A percentile compares a stretch with the other conserved stretches of the same genome.
Evolutionary conservation across 1,140 invertebrate genomes (phyloP).

Genomic region (Intoshia linei): DNA sequence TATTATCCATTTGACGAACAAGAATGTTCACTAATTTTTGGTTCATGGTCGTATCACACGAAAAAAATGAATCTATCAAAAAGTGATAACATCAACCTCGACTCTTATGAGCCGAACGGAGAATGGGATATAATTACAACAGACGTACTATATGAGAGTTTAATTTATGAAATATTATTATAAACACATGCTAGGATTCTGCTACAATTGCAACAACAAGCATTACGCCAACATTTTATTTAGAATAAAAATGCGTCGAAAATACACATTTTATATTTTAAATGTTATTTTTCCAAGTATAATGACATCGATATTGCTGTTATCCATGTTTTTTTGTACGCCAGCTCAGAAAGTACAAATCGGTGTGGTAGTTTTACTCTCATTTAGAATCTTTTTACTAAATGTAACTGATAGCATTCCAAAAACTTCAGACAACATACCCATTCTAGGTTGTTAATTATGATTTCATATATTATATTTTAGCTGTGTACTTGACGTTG

Average conservation of each 20-base stretch:
- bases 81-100: slow-evolving; percentile 4
- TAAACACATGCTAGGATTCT: no score
- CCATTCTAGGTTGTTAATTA: slow-evolving; percentile 6
- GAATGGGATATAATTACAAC: slow-evolving; percentile 6
- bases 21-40: slow-evolving; percentile 5
- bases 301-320: slow-evolving; percentile 7
- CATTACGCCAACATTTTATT: slow-evolving; percentile 5
- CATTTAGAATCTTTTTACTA: slow-evolving; percentile 7
- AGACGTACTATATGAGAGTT: background rate
- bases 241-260: slow-evolving; percentile 1
- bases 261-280: slow-evolving; percentile 6
- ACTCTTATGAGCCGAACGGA: slow-evolving; percentile 6
- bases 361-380: slow-evolving; percentile 7
- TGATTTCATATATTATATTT: background rate
- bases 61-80: slow-evolving; percentile 8
- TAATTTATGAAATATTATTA: background rate
- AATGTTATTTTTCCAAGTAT: slow-evolving; percentile 7
- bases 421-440: slow-evolving; percentile 7
- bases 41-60: slow-evolving; percentile 7
- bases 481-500: slow-evolving; percentile 7
- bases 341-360: slow-evolving; percentile 8
- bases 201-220: no score
- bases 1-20: slow-evolving; percentile 7
- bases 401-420: slow-evolving; percentile 7
- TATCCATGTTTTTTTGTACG: slow-evolving; percentile 7